phyloP scores from a whole-genome alignment of 2,888 invertebrate genomes.

The Deladenus siricidicola region DNA sequence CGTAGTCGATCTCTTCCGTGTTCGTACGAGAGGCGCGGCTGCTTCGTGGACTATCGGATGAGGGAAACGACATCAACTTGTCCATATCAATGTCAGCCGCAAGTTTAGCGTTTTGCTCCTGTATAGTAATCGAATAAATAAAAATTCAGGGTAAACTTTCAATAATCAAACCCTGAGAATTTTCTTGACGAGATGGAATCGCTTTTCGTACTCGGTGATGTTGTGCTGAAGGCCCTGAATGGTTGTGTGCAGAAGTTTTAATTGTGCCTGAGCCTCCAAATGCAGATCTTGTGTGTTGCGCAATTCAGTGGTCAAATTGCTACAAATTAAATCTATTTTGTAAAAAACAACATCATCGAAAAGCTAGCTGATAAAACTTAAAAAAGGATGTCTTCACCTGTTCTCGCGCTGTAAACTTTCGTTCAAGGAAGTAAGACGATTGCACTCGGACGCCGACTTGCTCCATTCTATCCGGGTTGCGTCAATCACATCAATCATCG shows the following conservation, averaged over 20 bases:
- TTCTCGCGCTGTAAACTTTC: constrained; percentile 1
- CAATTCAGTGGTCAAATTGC: neutral
- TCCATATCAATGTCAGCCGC: neutral
- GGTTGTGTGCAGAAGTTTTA: neutral
- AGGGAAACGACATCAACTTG: neutral
- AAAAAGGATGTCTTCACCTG: neutral
- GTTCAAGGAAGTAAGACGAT: neutral
- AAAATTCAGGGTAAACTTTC: neutral
- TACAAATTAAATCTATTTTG: no score
- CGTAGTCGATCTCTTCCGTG: constrained; percentile 4
- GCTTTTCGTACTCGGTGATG: neutral
- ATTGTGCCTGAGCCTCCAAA: neutral
- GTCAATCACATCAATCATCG: neutral
- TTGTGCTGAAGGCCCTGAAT: neutral
- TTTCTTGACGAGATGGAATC: neutral
- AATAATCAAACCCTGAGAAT: constrained; percentile 1
- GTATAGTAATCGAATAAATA: neutral
- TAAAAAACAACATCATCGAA: neutral
- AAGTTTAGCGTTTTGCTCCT: neutral
- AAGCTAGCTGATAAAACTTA: neutral
- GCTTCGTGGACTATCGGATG: neutral
- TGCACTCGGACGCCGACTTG: neutral
- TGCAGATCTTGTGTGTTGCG: neutral
- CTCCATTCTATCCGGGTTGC: neutral
- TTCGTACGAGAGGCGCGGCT: neutral